phyloP scores from a whole-genome alignment of 2,888 invertebrate species.

The Heterodera filipjevi region DNA sequence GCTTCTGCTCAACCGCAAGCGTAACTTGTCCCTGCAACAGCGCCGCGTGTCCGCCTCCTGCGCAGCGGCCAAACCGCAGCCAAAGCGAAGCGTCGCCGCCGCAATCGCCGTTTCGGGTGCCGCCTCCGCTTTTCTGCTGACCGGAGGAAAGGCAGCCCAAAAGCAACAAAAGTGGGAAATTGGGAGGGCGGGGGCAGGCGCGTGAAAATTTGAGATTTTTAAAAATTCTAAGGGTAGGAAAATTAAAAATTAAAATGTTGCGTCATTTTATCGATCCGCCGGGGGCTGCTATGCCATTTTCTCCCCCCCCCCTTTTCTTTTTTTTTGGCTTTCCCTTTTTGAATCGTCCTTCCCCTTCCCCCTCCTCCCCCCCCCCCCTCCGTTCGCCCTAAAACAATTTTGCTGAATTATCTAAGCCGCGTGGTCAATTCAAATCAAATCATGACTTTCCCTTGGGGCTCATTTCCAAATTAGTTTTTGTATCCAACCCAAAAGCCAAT shows the following conservation, averaged over 20 bases:
- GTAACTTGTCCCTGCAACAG: conserved; percentile 24
- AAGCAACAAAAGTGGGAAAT: neutral
- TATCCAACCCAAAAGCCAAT: neutral
- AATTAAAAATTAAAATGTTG: too few species aligned
- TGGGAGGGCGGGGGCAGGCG: too few species aligned
- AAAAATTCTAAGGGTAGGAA: too few species aligned
- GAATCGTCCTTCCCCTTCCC: neutral
- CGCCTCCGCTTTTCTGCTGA: neutral
- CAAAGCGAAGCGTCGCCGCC: neutral
- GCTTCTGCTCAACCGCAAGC: conserved; percentile 10
- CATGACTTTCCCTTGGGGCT: too few species aligned
- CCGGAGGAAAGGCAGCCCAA: neutral
- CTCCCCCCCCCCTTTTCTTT: neutral
- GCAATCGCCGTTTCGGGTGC: conserved; percentile 7
- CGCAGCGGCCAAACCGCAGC: neutral
- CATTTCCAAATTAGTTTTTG: neutral
- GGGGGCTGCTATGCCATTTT: too few species aligned
- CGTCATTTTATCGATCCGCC: too few species aligned
- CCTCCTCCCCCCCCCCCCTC: too few species aligned
- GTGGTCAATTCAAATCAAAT: neutral
- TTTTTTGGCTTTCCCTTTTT: neutral
- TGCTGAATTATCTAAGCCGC: neutral
- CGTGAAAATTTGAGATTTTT: neutral
- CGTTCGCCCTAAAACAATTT: neutral
- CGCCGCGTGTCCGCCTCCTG: neutral